phyloP scores from a whole-genome alignment of 2,797 vertebrate species.

The Cetoscarus ocellatus region DNA sequence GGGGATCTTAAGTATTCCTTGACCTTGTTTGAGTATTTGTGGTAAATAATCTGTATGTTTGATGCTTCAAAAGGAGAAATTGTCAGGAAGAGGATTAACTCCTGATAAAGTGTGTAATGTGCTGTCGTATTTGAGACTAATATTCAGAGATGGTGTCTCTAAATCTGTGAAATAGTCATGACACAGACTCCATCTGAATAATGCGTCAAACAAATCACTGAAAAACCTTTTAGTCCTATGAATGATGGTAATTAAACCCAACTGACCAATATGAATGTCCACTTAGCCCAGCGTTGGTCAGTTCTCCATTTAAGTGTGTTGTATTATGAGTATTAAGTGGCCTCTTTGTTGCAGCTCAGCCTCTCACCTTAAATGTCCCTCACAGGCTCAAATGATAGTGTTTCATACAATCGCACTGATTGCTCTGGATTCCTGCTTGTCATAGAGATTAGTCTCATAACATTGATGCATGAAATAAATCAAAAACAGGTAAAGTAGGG shows the following conservation, averaged over 20 bases:
- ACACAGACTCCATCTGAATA: background rate
- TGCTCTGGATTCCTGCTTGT: slow-evolving; percentile 15
- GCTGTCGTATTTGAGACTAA: background rate
- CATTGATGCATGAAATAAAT: too few species aligned
- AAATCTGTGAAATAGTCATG: too few species aligned
- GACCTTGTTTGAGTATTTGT: slow-evolving; percentile 23
- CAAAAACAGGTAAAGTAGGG: too few species aligned
- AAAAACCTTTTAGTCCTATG: too few species aligned
- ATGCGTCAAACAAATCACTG: too few species aligned
- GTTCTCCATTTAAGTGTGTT: background rate
- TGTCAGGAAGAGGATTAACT: background rate
- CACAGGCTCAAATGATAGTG: background rate
- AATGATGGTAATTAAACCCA: too few species aligned
- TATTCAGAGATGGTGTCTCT: too few species aligned
- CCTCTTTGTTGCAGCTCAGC: too few species aligned
- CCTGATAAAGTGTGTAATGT: too few species aligned
- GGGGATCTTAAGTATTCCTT: slow-evolving; percentile 8
- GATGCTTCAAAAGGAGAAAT: background rate
- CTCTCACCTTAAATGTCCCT: background rate
- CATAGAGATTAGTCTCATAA: too few species aligned
- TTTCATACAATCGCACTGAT: slow-evolving; percentile 14
- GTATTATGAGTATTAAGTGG: background rate
- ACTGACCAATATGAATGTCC: too few species aligned
- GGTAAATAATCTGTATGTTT: slow-evolving; percentile 1
- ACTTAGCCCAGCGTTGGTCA: background rate